phyloP scores from a whole-genome alignment of 2,888 invertebrate species.

The Scaptomyza cyrtandrae region DNA sequence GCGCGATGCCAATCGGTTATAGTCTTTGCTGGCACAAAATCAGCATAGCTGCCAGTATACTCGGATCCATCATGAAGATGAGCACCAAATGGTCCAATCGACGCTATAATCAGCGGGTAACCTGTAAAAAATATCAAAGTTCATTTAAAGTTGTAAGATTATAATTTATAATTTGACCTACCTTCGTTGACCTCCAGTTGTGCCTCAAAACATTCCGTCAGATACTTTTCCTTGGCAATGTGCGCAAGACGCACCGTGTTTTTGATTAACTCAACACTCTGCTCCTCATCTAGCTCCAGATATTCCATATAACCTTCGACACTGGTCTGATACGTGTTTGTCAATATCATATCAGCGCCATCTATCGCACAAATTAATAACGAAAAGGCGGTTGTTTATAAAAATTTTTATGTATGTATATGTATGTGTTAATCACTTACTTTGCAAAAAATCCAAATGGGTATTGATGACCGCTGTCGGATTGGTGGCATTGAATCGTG shows the following conservation, averaged over 20 bases:
- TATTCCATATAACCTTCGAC: slow-evolving; percentile 91
- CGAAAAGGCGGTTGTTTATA: slow-evolving; percentile 19
- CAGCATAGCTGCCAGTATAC: slow-evolving; percentile 93
- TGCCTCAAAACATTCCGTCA: slow-evolving; percentile 85
- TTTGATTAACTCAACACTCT: slow-evolving; percentile 90
- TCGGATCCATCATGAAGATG: slow-evolving; percentile 96
- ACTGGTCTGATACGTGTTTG: slow-evolving; percentile 95
- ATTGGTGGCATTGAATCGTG: slow-evolving; percentile 91
- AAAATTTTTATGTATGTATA: background rate
- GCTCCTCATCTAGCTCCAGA: slow-evolving; percentile 88
- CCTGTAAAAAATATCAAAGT: slow-evolving; percentile 48
- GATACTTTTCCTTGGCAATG: slow-evolving; percentile 88
- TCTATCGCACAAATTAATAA: slow-evolving; percentile 85
- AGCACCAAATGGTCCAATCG: slow-evolving; percentile 97
- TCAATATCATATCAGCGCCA: slow-evolving; percentile 94
- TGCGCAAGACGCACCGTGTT: slow-evolving; percentile 91
- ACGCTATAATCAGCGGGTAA: slow-evolving; percentile 91
- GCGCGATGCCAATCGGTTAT: slow-evolving; percentile 94
- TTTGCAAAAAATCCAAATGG: slow-evolving; percentile 92
- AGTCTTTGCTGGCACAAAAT: slow-evolving; percentile 87
- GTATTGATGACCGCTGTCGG: slow-evolving; percentile 91
- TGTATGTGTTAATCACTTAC: slow-evolving; percentile 83
- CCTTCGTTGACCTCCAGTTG: slow-evolving; percentile 68
- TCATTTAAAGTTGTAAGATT: too few species aligned
- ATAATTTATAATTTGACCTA: slow-evolving; percentile 14